phyloP scores from a whole-genome alignment of 2,888 invertebrate genomes.

The Drosophila pseudotalamancana region DNA sequence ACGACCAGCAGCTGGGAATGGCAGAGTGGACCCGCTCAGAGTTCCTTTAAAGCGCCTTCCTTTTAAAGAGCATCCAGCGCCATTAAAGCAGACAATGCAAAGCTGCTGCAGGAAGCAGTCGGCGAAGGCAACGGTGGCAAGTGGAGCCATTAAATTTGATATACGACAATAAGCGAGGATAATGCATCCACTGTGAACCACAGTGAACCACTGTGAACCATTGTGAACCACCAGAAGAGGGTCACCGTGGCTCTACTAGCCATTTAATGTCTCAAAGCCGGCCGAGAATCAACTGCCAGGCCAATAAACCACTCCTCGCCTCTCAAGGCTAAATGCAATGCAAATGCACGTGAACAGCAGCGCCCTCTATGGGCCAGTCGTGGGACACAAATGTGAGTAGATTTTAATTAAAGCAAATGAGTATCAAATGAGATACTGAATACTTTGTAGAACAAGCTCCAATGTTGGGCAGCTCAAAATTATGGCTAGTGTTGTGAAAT shows the following conservation, averaged over 20 bases:
- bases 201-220: conserved; percentile 9
- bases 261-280: conserved; percentile 32
- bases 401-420: no score
- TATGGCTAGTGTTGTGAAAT: no score
- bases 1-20: conserved; percentile 23
- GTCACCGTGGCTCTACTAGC: conserved; percentile 14
- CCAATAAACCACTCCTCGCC: neutral
- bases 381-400: neutral
- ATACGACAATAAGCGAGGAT: conserved; percentile 75
- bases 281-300: neutral
- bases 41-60: conserved; percentile 32
- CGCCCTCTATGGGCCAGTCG: neutral
- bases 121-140: conserved; percentile 22
- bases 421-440: no score
- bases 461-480: no score
- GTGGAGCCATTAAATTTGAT: conserved; percentile 72
- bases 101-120: conserved; percentile 56
- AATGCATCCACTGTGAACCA: conserved; percentile 53
- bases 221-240: conserved; percentile 12
- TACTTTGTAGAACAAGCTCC: no score
- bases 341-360: conserved; percentile 38
- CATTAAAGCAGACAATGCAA: conserved; percentile 60
- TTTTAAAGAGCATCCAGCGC: conserved; percentile 18
- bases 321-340: no score
- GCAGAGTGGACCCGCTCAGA: neutral